Evolutionary conservation across 2,797 vertebrate species (phyloP).

Genomic region (Rhinatrema bivittatum): DNA sequence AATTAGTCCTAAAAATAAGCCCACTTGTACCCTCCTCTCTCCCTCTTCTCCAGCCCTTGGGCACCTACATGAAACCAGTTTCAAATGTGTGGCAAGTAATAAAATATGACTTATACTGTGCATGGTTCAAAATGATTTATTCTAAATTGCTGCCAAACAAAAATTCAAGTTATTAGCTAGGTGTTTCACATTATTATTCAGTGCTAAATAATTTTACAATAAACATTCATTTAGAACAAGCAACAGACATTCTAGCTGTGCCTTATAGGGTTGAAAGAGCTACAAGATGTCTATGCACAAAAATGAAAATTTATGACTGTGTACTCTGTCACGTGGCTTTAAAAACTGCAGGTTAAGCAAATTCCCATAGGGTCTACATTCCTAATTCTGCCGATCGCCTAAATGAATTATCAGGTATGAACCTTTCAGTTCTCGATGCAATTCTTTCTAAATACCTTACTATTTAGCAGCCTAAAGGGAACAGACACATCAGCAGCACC

Average conservation of each 20-base stretch:
- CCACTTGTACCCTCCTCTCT: too few relatives aligned
- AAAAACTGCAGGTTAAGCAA: constrained; percentile 57
- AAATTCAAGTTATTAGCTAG: too few relatives aligned
- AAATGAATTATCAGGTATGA: constrained; percentile 48
- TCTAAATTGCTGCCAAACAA: too few relatives aligned
- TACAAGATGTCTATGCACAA: constrained; percentile 36
- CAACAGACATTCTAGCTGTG: constrained; percentile 9
- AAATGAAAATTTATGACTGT: constrained; percentile 40
- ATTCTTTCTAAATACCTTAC: constrained; percentile 48
- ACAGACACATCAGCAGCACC: constrained; percentile 48
- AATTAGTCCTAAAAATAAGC: too few relatives aligned
- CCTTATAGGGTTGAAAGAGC: constrained; percentile 4
- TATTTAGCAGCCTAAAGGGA: constrained; percentile 60
- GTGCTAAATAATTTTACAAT: constrained; percentile 17
- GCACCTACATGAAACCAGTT: too few relatives aligned
- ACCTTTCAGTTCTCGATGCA: constrained; percentile 37
- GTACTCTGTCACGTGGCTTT: constrained; percentile 41
- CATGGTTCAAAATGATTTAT: too few relatives aligned
- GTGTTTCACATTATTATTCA: constrained; percentile 6
- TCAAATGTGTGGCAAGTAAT: too few relatives aligned
- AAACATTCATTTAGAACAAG: constrained; percentile 24
- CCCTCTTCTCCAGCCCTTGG: too few relatives aligned
- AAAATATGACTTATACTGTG: too few relatives aligned
- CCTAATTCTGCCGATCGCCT: constrained; percentile 38
- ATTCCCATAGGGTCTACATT: constrained; percentile 38